A percentile compares a stretch with the other conserved stretches of the same genome.
Conservation (phyloP, 2,113 vertebrate genomes). For the Hypomesus transpacificus region DNA sequence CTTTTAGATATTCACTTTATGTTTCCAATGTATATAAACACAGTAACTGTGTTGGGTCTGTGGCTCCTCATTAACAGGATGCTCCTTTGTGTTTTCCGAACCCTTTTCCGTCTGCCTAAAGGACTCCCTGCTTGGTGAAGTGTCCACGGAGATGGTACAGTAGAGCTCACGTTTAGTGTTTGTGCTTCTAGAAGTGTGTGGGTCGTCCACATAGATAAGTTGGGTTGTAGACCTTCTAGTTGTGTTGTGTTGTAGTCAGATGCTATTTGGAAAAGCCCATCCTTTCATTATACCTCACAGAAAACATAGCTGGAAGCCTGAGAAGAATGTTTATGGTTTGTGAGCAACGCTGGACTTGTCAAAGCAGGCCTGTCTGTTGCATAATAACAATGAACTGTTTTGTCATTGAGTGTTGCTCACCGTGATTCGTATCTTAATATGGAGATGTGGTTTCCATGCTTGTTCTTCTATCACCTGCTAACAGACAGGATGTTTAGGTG, state of each 20-base stretch:
- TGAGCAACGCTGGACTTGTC: constrained; percentile 23
- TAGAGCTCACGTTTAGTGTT: constrained; percentile 2
- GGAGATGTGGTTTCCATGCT: no score
- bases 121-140: constrained; percentile 46
- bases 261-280: background rate
- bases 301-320: background rate
- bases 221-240: background rate
- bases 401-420: constrained; percentile 13
- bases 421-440: no score
- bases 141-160: constrained; percentile 65
- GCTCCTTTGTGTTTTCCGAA: constrained; percentile 27
- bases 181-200: constrained; percentile 15
- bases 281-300: background rate
- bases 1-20: background rate
- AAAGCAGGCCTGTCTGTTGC: constrained; percentile 23
- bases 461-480: no score
- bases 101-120: constrained; percentile 44
- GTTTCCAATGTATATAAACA: constrained; percentile 27
- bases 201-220: background rate
- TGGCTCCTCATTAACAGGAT: background rate
- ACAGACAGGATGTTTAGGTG: no score
- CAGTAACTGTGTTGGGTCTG: background rate
- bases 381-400: background rate
- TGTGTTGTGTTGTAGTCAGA: constrained; percentile 14
- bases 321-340: background rate